Percentiles rank a stretch among this genome's conserved stretches.
These are phyloP conservation scores for Holcopasites calliopsidis DNA, from an alignment of 1,140 invertebrate species.

Conservation along the genomic window DNA sequence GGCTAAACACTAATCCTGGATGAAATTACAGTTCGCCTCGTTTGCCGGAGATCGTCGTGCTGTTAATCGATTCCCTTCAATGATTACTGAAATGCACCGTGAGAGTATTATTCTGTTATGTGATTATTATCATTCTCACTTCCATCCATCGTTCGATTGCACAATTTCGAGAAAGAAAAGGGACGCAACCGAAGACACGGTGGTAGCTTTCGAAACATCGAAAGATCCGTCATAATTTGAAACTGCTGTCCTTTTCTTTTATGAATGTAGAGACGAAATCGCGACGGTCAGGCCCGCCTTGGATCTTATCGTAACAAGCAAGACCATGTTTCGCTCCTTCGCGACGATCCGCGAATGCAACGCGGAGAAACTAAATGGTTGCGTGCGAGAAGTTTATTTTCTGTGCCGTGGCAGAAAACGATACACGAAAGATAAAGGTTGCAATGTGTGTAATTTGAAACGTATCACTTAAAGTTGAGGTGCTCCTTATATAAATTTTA, in stretches of 20 bases:
- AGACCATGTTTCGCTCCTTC: too few species aligned
- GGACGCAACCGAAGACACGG: background rate
- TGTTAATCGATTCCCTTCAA: background rate
- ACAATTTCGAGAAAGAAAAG: background rate
- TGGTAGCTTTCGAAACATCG: background rate
- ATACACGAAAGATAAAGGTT: too few species aligned
- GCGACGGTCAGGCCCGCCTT: background rate
- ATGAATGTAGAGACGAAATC: background rate
- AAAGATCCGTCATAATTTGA: background rate
- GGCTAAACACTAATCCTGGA: background rate
- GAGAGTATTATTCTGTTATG: background rate
- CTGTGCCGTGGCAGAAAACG: too few species aligned
- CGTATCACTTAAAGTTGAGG: too few species aligned
- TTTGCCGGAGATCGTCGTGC: background rate
- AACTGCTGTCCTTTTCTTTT: background rate
- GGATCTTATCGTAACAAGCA: background rate
- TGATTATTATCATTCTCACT: background rate
- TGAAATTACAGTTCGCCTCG: constrained; percentile 32
- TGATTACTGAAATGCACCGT: background rate
- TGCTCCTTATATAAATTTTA: too few species aligned
- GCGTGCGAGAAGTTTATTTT: too few species aligned
- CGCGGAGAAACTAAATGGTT: constrained; percentile 16
- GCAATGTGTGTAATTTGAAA: too few species aligned
- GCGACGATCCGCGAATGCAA: background rate
- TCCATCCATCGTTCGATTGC: background rate